Evolutionary conservation across 2,888 invertebrate genomes (phyloP).

Genomic region (Lobophora halterata): DNA sequence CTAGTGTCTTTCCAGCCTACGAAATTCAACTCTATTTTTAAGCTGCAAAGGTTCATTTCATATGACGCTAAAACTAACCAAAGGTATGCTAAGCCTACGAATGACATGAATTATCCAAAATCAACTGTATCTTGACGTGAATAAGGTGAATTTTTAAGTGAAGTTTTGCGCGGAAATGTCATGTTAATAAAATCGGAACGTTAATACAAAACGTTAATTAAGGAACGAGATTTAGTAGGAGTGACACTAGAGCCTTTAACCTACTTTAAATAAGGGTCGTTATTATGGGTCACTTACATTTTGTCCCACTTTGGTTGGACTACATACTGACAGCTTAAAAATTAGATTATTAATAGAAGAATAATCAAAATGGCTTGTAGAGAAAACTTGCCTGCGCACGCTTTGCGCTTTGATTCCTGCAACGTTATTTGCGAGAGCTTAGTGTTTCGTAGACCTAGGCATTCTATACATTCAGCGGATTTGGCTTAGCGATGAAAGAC

Average conservation of each 20-base stretch:
- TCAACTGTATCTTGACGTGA: slow-evolving; percentile 7
- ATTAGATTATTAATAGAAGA: no score
- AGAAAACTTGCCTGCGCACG: no score
- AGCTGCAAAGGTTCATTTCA: slow-evolving; percentile 24
- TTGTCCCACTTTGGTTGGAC: slow-evolving; percentile 12
- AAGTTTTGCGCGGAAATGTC: slow-evolving; percentile 9
- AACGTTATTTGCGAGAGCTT: no score
- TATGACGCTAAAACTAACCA: slow-evolving; percentile 12
- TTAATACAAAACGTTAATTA: slow-evolving; percentile 53
- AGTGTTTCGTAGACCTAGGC: no score
- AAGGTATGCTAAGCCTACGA: slow-evolving; percentile 14
- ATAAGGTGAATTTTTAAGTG: not conserved
- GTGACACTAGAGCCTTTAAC: slow-evolving; percentile 25
- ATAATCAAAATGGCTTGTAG: no score
- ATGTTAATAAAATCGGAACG: slow-evolving; percentile 54
- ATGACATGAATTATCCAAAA: slow-evolving; percentile 6
- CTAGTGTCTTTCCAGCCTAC: slow-evolving; percentile 7
- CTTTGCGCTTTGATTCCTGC: no score
- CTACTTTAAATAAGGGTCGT: slow-evolving; percentile 22
- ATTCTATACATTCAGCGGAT: no score
- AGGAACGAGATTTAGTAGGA: slow-evolving; percentile 46
- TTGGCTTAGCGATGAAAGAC: no score
- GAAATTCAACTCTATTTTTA: slow-evolving; percentile 20
- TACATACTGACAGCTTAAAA: no score
- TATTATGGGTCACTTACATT: slow-evolving; percentile 17